Evolutionary conservation across 2,888 invertebrate species (phyloP).

Genomic region (Caenorhabditis imperialis): DNA sequence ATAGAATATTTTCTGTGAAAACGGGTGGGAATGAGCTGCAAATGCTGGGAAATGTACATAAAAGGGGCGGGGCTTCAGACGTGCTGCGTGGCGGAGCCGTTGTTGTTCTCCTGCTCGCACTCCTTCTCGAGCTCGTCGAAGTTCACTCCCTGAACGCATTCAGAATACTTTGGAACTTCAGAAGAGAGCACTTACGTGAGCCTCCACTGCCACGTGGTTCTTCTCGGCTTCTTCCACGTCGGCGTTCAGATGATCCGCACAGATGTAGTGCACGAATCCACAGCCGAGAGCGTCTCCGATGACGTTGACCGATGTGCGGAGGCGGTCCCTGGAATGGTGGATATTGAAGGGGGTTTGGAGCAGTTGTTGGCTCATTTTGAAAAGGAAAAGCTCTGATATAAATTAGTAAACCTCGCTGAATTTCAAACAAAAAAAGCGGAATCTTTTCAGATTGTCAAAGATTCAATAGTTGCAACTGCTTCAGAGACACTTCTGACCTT

Average conservation of each 20-base stretch:
- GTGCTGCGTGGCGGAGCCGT: background rate
- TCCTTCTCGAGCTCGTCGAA: slow-evolving; percentile 49
- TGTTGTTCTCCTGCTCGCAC: slow-evolving; percentile 32
- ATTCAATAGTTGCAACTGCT: too few relatives aligned
- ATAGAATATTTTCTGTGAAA: too few relatives aligned
- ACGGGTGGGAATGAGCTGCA: too few relatives aligned
- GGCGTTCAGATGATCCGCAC: slow-evolving; percentile 58
- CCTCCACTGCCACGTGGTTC: slow-evolving; percentile 35
- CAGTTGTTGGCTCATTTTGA: too few relatives aligned
- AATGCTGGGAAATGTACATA: too few relatives aligned
- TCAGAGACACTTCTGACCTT: too few relatives aligned
- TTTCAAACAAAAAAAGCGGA: too few relatives aligned
- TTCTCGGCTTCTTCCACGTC: slow-evolving; percentile 53
- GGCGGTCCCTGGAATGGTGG: slow-evolving; percentile 81
- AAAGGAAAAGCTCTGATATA: too few relatives aligned
- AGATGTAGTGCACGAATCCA: slow-evolving; percentile 84
- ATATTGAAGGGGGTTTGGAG: background rate
- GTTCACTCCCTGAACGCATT: slow-evolving; percentile 53
- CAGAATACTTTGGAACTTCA: background rate
- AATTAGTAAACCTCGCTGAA: too few relatives aligned
- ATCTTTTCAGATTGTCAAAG: too few relatives aligned
- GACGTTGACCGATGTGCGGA: slow-evolving; percentile 88
- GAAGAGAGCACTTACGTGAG: slow-evolving; percentile 43
- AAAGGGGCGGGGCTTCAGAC: background rate
- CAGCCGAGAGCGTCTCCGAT: slow-evolving; percentile 95